Conservation (phyloP, 2,113 vertebrate species). For the Sceloporus tristichus region DNA sequence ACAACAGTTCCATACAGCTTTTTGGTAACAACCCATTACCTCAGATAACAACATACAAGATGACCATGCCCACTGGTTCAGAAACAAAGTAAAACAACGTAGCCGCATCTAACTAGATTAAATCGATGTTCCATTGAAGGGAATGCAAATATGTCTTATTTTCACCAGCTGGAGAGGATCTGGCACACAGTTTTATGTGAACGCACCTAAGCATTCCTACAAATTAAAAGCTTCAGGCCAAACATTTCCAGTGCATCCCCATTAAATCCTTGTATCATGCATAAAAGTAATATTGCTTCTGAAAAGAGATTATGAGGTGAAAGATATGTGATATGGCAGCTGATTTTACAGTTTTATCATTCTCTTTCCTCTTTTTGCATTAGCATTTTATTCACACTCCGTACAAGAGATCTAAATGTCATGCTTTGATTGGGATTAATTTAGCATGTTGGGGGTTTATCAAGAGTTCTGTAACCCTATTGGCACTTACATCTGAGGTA, state of each 20-base stretch:
- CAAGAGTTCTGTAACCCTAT: rapidly evolving
- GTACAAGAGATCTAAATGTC: neutral
- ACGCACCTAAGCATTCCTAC: neutral
- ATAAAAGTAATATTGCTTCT: neutral
- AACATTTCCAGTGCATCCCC: neutral
- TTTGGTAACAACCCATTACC: slow-evolving; percentile 17
- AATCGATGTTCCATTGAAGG: slow-evolving; percentile 1
- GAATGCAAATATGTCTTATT: neutral
- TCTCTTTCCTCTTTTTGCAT: slow-evolving; percentile 7
- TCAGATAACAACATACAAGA: slow-evolving; percentile 6
- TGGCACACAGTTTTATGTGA: neutral
- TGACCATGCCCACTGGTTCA: neutral
- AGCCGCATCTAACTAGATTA: slow-evolving; percentile 2
- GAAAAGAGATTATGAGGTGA: slow-evolving; percentile 15
- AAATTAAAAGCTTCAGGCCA: neutral
- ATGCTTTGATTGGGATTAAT: neutral
- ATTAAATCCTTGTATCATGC: slow-evolving; percentile 34
- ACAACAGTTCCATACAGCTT: neutral
- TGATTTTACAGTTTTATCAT: rapidly evolving
- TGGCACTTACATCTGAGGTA: neutral
- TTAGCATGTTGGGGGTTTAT: neutral
- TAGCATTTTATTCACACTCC: neutral
- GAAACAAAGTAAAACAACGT: neutral
- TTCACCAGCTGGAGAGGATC: slow-evolving; percentile 1
- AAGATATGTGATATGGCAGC: neutral